Conservation (phyloP, 2,113 vertebrate genomes). For the Macrotis lagotis region DNA sequence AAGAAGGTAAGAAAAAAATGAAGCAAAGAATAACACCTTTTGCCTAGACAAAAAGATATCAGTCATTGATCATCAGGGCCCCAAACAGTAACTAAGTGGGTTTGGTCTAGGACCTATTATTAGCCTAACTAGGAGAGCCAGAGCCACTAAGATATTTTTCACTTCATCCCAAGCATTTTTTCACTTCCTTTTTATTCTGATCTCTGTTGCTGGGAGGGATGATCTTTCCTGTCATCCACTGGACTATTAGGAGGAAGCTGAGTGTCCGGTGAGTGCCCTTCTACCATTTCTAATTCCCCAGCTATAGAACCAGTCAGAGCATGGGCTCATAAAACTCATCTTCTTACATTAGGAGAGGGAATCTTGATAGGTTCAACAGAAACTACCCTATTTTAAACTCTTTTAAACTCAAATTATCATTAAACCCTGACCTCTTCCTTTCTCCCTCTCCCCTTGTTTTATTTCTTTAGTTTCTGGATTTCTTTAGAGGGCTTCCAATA, state of each 20-base stretch:
- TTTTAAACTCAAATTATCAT: no score
- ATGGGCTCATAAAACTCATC: not conserved
- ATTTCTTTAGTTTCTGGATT: not conserved
- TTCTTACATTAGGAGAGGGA: not conserved
- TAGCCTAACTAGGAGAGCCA: no score
- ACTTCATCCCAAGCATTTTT: not conserved
- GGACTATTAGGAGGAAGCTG: not conserved
- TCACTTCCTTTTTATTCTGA: not conserved
- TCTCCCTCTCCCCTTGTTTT: not conserved
- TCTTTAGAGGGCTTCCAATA: not conserved
- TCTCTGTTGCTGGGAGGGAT: not conserved
- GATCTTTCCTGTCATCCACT: not conserved
- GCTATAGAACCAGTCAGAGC: not conserved
- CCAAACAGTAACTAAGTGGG: no score
- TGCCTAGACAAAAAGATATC: no score
- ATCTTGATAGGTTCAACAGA: not conserved
- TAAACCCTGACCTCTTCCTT: not conserved
- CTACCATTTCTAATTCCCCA: not conserved
- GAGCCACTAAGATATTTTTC: no score
- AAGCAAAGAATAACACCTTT: no score
- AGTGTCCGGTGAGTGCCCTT: not conserved
- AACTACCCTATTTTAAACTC: not conserved
- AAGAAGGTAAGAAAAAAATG: no score
- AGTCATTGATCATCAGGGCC: no score
- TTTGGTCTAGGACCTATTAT: no score